Evolutionary conservation across 2,797 vertebrate species (phyloP), one percentile per base, ranked within the genome.

Genomic region (Alauda arvensis): DNA sequence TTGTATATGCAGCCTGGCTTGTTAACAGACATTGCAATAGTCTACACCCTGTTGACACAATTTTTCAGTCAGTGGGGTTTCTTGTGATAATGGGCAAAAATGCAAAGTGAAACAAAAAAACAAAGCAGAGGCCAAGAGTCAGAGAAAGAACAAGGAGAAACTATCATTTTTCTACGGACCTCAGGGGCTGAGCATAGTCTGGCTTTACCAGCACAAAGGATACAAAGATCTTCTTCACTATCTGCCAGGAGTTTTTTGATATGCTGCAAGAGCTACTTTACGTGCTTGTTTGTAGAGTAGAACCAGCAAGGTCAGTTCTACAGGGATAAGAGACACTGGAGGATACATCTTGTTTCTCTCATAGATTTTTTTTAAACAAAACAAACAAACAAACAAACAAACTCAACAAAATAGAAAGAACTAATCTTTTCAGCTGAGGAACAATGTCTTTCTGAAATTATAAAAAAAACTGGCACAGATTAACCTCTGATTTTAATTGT

Each of bases 31-130:
- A 0, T 31, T 84, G 81, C 87, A 86, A 65, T 34, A 49, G 51
- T 52, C 83, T 78, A 66, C 83, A 92, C 43, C 48, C 85, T 77
- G 83, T 89, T 85, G 90, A 63, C 40, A 52, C 46, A 29, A 94
- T 93, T 93, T 90, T 83, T 91, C 80, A 93, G 90, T 37, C 91
- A 86, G 88, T 89, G 76, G 93, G 81, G 70, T 88, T 91, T 87
- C 91, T 89, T 69, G n/a, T 26, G 60, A 46, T 92, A 94, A 94
- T 83, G 57, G 82, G 80, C 52, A 92, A 79, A 92, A 88, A 92
- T 63, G 71, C 59, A 81, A 85, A 92, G 46, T 14, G 25, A 33
- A 89, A 62, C 5, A 20, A 62, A 56, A 59, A 59, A 91, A 83
- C 62, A 87, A 92, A 92, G 12, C 48, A 85, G 53, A 83, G 84